Conservation (phyloP, 2,888 invertebrate species). For the Copidosoma aretas region DNA sequence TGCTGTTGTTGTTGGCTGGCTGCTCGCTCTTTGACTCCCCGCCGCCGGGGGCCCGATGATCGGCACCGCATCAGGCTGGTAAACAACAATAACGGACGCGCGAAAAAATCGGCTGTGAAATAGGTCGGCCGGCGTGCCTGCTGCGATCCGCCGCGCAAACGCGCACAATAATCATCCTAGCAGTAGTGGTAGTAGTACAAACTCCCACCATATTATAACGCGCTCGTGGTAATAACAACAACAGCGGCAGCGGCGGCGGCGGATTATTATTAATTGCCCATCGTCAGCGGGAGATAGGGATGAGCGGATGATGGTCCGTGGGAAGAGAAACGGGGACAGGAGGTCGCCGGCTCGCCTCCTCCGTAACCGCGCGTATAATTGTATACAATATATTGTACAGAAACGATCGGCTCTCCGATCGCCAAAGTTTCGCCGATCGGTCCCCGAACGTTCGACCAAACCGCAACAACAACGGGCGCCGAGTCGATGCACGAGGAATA, state of each 20-base stretch:
- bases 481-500: no score
- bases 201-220: no score
- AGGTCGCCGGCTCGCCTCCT: slow-evolving; percentile 42
- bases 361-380: neutral
- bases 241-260: neutral
- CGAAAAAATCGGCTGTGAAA: neutral
- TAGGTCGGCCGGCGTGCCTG: neutral
- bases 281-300: slow-evolving; percentile 1
- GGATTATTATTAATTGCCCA: slow-evolving; percentile 23
- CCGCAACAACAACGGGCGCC: no score
- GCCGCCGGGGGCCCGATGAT: neutral
- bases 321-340: slow-evolving; percentile 49
- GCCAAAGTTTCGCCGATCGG: no score
- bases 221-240: neutral
- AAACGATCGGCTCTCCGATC: no score
- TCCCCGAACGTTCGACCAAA: no score
- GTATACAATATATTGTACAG: no score
- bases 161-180: slow-evolving; percentile 6
- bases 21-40: no score
- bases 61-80: neutral
- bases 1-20: no score
- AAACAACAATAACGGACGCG: neutral
- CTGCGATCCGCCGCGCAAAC: neutral
- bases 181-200: no score
- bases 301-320: slow-evolving; percentile 15